These are phyloP conservation scores for Chloroclystis v-ata DNA, from an alignment of 2,888 invertebrate species.

Conservation along the genomic window DNA sequence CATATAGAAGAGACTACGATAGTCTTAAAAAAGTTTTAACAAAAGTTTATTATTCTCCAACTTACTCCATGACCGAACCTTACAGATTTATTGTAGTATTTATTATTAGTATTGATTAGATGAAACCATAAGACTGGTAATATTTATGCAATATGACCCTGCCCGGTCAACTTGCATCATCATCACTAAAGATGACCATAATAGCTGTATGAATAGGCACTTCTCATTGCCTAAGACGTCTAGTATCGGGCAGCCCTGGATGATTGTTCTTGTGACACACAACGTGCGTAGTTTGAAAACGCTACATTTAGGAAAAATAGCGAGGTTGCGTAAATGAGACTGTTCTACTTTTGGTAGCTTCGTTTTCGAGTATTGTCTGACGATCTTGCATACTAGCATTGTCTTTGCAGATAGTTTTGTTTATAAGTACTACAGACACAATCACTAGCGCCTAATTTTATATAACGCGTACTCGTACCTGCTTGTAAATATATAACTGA, in stretches of 20 bases:
- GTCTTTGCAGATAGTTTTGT: too few relatives aligned
- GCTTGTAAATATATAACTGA: too few relatives aligned
- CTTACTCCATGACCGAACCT: too few relatives aligned
- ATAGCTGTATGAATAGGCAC: slow-evolving; percentile 38
- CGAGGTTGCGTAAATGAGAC: slow-evolving; percentile 25
- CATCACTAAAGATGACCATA: slow-evolving; percentile 16
- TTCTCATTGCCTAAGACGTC: slow-evolving; percentile 39
- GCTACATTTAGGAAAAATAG: slow-evolving; percentile 27
- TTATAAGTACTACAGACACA: too few relatives aligned
- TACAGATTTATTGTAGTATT: too few relatives aligned
- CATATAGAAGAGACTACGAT: too few relatives aligned
- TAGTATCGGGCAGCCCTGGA: slow-evolving; percentile 36
- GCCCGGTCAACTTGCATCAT: slow-evolving; percentile 3
- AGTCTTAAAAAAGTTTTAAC: too few relatives aligned
- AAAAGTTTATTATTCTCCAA: too few relatives aligned
- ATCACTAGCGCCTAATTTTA: too few relatives aligned
- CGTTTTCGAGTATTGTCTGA: too few relatives aligned
- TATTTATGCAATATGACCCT: slow-evolving; percentile 9
- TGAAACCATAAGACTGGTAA: slow-evolving; percentile 11
- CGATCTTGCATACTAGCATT: too few relatives aligned
- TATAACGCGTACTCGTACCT: too few relatives aligned
- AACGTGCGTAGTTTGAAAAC: slow-evolving; percentile 28
- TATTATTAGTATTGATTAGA: not conserved
- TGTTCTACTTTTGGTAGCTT: not conserved
- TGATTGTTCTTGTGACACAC: slow-evolving; percentile 31